These are phyloP conservation scores for Sipha maydis DNA, from an alignment of 2,888 invertebrate genomes.

Conservation along the genomic window DNA sequence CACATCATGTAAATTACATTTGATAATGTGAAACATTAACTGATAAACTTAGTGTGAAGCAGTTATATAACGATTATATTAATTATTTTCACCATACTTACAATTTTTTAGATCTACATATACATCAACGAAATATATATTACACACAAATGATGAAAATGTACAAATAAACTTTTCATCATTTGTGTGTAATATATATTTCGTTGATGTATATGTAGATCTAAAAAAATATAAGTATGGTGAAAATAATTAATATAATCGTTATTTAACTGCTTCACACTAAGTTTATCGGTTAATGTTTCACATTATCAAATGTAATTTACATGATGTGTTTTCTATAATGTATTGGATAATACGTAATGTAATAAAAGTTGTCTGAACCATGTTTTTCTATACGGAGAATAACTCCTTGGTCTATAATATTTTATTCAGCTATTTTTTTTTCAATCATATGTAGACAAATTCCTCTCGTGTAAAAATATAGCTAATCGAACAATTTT, in stretches of 20 bases:
- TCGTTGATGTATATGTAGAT: no score
- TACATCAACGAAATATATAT: no score
- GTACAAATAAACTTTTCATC: no score
- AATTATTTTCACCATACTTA: no score
- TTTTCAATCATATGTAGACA: slow-evolving; percentile 13
- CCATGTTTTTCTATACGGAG: neutral
- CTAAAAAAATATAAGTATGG: no score
- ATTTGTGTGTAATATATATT: no score
- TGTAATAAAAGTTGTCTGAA: neutral
- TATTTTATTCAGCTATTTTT: slow-evolving; percentile 1
- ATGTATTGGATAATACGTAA: neutral
- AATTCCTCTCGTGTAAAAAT: neutral
- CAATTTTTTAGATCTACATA: no score
- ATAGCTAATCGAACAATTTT: neutral
- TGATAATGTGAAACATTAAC: neutral
- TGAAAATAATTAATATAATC: no score
- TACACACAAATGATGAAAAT: no score
- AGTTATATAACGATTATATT: no score
- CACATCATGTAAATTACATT: neutral
- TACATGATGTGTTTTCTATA: neutral
- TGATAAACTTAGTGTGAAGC: neutral
- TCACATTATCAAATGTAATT: neutral
- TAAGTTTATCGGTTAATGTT: neutral
- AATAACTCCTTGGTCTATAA: neutral
- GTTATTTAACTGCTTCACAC: neutral